Percentiles rank a stretch among this genome's conserved stretches.
phyloP scores from a whole-genome alignment of 2,113 vertebrate species.

The Notarius quadriscutis region DNA sequence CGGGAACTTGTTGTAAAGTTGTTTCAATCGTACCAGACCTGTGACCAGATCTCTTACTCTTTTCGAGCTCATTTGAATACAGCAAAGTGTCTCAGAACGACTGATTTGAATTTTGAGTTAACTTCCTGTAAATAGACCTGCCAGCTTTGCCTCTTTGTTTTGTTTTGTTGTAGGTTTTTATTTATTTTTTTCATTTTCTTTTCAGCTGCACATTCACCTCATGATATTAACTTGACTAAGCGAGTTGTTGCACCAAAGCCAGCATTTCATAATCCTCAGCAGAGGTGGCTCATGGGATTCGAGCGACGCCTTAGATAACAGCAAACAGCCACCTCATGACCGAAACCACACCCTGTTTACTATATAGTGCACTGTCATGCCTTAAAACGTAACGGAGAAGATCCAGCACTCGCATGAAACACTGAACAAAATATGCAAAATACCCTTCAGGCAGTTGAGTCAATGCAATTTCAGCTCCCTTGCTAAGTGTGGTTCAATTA shows the following conservation, averaged over 20 bases:
- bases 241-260: not conserved
- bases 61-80: not conserved
- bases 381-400: not conserved
- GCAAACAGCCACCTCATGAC: slow-evolving; percentile 17
- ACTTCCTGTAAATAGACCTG: not conserved
- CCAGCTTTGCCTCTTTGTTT: not conserved
- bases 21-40: not conserved
- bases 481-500: not conserved
- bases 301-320: slow-evolving; percentile 31
- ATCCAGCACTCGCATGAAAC: not conserved
- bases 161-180: not conserved
- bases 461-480: not conserved
- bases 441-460: not conserved
- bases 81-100: not conserved
- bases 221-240: not conserved
- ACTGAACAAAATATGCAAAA: not conserved
- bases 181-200: not conserved
- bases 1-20: not conserved
- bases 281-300: slow-evolving; percentile 13
- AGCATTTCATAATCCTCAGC: slow-evolving; percentile 5
- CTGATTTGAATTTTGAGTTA: not conserved
- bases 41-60: not conserved
- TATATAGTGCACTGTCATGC: slow-evolving; percentile 7
- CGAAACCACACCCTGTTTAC: slow-evolving; percentile 24
- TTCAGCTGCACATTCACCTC: not conserved